Percentiles rank a stretch among this genome's conserved stretches.
Conservation (phyloP, 2,113 vertebrate genomes). For the Gopherus evgoodei region DNA sequence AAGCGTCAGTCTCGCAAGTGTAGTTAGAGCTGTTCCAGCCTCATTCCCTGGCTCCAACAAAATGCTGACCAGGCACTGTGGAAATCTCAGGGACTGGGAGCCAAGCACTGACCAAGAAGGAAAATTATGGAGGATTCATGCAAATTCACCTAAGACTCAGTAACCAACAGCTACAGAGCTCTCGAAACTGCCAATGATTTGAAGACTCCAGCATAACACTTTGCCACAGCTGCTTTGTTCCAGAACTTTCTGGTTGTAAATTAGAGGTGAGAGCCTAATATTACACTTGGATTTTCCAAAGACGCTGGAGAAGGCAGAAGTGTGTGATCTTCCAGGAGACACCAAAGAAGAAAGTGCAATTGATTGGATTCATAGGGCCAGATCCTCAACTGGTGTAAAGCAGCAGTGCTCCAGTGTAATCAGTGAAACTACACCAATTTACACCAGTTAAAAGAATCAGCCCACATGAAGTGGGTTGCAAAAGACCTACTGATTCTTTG, state of each 20-base stretch:
- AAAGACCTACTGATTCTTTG: not conserved
- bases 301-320: not conserved
- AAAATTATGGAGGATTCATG: not conserved
- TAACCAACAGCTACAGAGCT: not conserved
- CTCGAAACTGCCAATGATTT: not conserved
- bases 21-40: not conserved
- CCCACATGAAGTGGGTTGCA: not conserved
- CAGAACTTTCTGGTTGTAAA: not conserved
- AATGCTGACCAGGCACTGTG: not conserved
- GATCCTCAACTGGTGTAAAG: not conserved
- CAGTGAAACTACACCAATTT: not conserved
- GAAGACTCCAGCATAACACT: not conserved
- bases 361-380: not conserved
- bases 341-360: not conserved
- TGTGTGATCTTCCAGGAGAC: not conserved
- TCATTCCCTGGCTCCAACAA: not conserved
- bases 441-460: not conserved
- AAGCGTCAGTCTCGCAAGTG: not conserved
- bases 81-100: not conserved
- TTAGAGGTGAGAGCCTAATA: accelerated
- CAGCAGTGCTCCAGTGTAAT: accelerated
- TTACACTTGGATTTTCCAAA: not conserved
- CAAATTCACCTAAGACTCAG: not conserved
- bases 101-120: not conserved
- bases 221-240: not conserved